Percentiles rank a stretch among this genome's conserved stretches.
These are phyloP conservation scores for Chroicocephalus ridibundus DNA, from an alignment of 2,113 vertebrate species.

Conservation along the genomic window DNA sequence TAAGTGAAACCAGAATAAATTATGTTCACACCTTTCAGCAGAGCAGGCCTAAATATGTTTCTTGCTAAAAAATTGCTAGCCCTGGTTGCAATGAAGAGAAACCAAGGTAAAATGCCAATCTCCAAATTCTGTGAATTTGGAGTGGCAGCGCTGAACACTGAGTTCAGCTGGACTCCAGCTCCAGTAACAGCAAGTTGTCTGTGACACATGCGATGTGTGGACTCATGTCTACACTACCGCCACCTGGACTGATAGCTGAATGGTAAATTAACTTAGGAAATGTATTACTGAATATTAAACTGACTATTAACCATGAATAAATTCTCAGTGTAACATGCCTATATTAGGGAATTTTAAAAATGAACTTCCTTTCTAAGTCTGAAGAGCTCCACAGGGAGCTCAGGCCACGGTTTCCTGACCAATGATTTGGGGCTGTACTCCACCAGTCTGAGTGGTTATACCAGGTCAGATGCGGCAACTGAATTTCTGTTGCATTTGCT, in stretches of 20 bases:
- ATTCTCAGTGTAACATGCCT: slow-evolving; percentile 6
- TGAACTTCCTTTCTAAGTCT: neutral
- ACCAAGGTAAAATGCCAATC: neutral
- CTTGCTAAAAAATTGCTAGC: slow-evolving; percentile 36
- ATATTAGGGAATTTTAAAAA: neutral
- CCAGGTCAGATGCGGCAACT: neutral
- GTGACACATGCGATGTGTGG: slow-evolving; percentile 10
- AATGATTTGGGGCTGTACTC: neutral
- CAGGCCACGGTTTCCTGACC: accelerated
- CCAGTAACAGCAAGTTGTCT: slow-evolving; percentile 27
- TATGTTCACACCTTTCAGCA: slow-evolving; percentile 52
- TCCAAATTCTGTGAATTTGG: slow-evolving; percentile 3
- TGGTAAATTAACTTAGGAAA: slow-evolving; percentile 37
- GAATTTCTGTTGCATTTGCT: neutral
- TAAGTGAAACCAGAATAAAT: slow-evolving; percentile 50
- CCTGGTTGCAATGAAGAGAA: neutral
- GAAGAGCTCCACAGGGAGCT: neutral
- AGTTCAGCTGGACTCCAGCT: slow-evolving; percentile 12
- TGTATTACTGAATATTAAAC: slow-evolving; percentile 54
- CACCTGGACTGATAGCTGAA: slow-evolving; percentile 62
- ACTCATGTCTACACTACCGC: slow-evolving; percentile 33
- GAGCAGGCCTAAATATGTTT: slow-evolving; percentile 47
- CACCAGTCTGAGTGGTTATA: neutral
- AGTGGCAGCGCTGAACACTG: neutral
- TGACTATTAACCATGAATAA: slow-evolving; percentile 46